These are phyloP conservation scores for Creontiades dilutus DNA, from an alignment of 2,888 invertebrate species.

Conservation along the genomic window DNA sequence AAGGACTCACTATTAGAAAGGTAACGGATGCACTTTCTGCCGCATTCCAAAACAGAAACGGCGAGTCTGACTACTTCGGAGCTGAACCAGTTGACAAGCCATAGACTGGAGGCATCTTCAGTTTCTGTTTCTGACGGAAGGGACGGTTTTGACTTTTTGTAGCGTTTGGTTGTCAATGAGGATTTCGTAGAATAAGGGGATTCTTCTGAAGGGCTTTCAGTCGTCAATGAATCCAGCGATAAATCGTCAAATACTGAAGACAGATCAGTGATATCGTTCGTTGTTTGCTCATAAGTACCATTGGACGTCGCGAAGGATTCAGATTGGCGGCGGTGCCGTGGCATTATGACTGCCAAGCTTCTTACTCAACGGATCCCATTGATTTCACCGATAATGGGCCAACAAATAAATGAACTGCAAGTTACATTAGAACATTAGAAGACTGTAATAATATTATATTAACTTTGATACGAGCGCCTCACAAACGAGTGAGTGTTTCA, in stretches of 20 bases:
- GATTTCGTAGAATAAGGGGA: background rate
- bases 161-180: background rate
- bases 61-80: background rate
- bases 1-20: background rate
- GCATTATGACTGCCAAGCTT: background rate
- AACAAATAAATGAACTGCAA: too few species aligned
- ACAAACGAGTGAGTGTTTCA: too few species aligned
- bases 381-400: too few species aligned
- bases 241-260: background rate
- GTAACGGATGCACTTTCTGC: slow-evolving; percentile 23
- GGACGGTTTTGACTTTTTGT: background rate
- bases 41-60: slow-evolving; percentile 13
- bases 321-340: background rate
- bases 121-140: background rate
- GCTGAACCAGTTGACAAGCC: slow-evolving; percentile 30
- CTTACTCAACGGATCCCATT: too few species aligned
- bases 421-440: too few species aligned
- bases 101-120: background rate
- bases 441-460: too few species aligned
- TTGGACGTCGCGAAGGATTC: background rate
- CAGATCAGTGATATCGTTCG: background rate
- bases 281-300: background rate
- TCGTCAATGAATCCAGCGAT: background rate
- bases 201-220: background rate
- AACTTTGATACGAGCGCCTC: too few species aligned